A percentile compares a stretch with the other conserved stretches of the same genome.
These are phyloP conservation scores for Chouioia cunea DNA, from an alignment of 2,888 invertebrate genomes.

Conservation along the genomic window DNA sequence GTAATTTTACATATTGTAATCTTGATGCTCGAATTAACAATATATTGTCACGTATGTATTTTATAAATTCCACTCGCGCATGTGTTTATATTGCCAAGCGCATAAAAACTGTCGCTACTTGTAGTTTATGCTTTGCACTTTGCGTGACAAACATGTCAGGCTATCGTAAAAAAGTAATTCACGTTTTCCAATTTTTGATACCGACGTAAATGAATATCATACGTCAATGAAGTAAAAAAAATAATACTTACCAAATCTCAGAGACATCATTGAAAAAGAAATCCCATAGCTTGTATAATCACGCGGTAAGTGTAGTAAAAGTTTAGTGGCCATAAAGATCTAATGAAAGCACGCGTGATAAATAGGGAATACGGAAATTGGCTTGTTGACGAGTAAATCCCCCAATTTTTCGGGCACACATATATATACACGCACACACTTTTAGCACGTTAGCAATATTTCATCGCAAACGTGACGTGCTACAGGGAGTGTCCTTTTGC, in stretches of 20 bases:
- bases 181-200: no score
- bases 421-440: no score
- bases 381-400: constrained; percentile 31
- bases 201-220: no score
- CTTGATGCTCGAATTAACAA: neutral
- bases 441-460: constrained; percentile 29
- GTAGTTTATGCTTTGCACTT: constrained; percentile 19
- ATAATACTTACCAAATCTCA: neutral
- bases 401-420: neutral
- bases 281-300: no score
- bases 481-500: constrained; percentile 41
- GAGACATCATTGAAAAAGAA: constrained; percentile 6
- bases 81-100: constrained; percentile 9
- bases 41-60: neutral
- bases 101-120: constrained; percentile 1
- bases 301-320: no score
- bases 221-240: neutral
- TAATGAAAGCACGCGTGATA: neutral
- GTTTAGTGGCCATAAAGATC: neutral
- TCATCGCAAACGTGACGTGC: constrained; percentile 25
- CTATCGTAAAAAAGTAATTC: neutral
- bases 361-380: constrained; percentile 7
- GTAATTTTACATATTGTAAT: constrained; percentile 2
- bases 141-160: constrained; percentile 5
- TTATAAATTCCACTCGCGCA: neutral